Conservation (phyloP, 2,113 vertebrate genomes). For the Nipponia nippon region DNA sequence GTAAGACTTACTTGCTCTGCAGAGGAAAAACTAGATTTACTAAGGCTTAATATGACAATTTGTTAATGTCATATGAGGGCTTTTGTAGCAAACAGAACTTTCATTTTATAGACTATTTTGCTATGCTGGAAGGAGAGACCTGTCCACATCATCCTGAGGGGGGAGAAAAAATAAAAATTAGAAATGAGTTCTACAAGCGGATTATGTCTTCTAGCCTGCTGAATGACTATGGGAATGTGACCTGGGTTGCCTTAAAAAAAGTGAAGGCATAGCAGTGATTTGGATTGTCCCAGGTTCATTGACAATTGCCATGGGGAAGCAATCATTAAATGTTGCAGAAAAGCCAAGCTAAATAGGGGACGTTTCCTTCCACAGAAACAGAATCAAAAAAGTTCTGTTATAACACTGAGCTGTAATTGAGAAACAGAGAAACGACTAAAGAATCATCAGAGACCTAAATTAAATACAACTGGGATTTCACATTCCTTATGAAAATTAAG, state of each 20-base stretch:
- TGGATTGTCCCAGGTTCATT: not conserved
- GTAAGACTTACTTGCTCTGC: not conserved
- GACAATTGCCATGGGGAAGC: not conserved
- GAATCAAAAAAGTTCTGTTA: not conserved
- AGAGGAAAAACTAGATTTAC: not conserved
- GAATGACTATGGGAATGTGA: not conserved
- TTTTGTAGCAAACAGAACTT: not conserved
- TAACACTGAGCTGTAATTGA: not conserved
- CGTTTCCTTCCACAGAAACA: not conserved
- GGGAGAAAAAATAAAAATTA: no score
- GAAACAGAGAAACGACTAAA: not conserved
- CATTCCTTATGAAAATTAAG: constrained; percentile 10
- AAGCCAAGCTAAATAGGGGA: not conserved
- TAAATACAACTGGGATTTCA: constrained; percentile 7
- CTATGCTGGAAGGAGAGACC: not conserved
- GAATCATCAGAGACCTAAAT: not conserved
- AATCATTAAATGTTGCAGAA: not conserved
- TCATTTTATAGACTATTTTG: not conserved
- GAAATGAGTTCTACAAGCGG: not conserved
- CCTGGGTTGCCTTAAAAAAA: not conserved
- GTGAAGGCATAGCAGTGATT: not conserved
- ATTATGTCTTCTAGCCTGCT: not conserved
- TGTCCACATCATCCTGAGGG: not conserved
- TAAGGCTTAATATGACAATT: not conserved
- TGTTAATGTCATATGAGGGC: not conserved